Percentiles rank a stretch among this genome's conserved stretches.
These are phyloP conservation scores for Cabera pusaria DNA, from an alignment of 2,888 invertebrate species.

Conservation along the genomic window DNA sequence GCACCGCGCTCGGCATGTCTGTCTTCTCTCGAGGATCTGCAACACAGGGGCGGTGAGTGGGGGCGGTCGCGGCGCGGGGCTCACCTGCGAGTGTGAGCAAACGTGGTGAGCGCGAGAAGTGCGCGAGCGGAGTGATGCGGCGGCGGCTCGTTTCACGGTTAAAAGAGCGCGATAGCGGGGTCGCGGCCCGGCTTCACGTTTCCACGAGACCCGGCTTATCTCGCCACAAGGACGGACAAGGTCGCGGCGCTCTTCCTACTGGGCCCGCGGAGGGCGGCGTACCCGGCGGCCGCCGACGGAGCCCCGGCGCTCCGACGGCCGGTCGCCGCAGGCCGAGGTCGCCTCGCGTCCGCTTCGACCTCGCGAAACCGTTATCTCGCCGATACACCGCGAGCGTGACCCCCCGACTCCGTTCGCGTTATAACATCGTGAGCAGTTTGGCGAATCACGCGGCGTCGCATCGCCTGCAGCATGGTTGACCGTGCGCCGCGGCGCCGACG, in stretches of 20 bases:
- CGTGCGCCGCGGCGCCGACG: neutral
- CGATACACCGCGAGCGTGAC: constrained; percentile 16
- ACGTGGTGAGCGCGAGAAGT: constrained; percentile 44
- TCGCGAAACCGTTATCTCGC: constrained; percentile 23
- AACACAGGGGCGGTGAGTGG: constrained; percentile 29
- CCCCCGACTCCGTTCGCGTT: constrained; percentile 21
- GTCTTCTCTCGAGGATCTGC: constrained; percentile 40
- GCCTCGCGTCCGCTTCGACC: constrained; percentile 46
- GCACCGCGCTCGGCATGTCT: constrained; percentile 64
- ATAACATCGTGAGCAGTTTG: constrained; percentile 8
- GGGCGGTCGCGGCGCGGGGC: neutral
- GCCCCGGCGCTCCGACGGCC: constrained; percentile 4
- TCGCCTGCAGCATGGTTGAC: neutral
- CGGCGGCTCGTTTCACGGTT: constrained; percentile 49
- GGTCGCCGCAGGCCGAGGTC: neutral
- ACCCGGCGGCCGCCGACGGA: constrained; percentile 4
- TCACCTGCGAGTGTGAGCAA: constrained; percentile 18
- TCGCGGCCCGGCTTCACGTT: constrained; percentile 57
- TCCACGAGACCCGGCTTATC: constrained; percentile 63
- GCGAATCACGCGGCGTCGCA: constrained; percentile 25
- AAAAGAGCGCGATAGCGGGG: constrained; percentile 69
- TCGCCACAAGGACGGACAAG: constrained; percentile 69
- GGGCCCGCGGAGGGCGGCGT: constrained; percentile 4
- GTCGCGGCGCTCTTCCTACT: constrained; percentile 54
- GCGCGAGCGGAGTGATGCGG: constrained; percentile 56